Percentiles rank a stretch among this genome's conserved stretches.
Conservation (phyloP, 2,888 invertebrate genomes). For the Chrysina gloriosa region DNA sequence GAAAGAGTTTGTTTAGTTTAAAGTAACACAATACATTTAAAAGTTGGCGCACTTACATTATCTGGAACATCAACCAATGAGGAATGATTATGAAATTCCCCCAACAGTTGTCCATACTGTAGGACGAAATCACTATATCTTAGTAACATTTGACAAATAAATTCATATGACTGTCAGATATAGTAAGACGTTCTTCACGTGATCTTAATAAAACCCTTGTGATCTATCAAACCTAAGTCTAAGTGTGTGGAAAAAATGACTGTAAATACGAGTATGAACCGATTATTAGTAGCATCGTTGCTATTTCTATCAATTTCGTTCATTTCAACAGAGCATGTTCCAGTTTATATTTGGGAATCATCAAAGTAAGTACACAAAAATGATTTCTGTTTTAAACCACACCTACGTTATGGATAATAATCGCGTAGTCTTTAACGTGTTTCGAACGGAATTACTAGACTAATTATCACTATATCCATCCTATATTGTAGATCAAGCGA, state of each 20-base stretch:
- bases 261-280: conserved; percentile 35
- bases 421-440: conserved; percentile 44
- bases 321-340: conserved; percentile 58
- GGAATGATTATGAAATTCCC: background rate
- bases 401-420: conserved; percentile 44
- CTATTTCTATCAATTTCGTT: conserved; percentile 35
- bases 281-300: conserved; percentile 35
- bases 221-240: conserved; percentile 40
- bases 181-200: conserved; percentile 49
- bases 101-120: conserved; percentile 19
- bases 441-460: background rate
- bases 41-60: background rate
- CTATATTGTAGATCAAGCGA: conserved; percentile 46
- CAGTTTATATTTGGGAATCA: conserved; percentile 62
- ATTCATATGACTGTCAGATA: conserved; percentile 50
- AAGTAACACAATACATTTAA: background rate
- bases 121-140: conserved; percentile 15
- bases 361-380: conserved; percentile 56
- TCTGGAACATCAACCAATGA: background rate
- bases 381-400: conserved; percentile 48
- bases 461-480: background rate
- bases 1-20: too few species aligned
- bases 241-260: conserved; percentile 42
- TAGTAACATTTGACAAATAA: conserved; percentile 23
- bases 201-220: conserved; percentile 48